Base-by-base conservation (phyloP, 1,140 invertebrate genomes). In the Cherax quadricarinatus region DNA sequence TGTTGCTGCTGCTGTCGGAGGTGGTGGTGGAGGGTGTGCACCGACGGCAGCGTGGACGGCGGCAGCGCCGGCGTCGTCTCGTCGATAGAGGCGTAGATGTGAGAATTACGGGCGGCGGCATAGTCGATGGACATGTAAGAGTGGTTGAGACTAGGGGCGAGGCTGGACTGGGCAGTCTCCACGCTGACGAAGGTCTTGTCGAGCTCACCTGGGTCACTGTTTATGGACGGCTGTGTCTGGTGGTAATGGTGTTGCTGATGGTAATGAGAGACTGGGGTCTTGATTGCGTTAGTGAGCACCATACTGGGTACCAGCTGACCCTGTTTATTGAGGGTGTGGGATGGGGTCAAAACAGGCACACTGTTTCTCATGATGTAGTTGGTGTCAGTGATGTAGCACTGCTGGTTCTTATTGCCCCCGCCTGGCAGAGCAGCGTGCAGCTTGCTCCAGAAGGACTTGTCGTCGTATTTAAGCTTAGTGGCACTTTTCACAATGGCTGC, bases 61-160 rank as follows among this genome's bases (percentile, higher is more conserved):
- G 96, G 96, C 48, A 96, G 96, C 14, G 96, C 96, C 92, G 96
- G 96, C 94, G 96, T 96, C 18, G 96, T 95, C 93, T 96, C 96
- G 94, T 96, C 96, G 10, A 95, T 94, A 94, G 96, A 96, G 93
- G 95, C 94, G 91, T 96, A 95, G 78, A 95, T 90, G 94, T 96
- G 83, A 95, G 95, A 24, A 94, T 95, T 21, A 94, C 94, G 66
- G 91, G 94, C 62, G 94, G 93, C 75, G 93, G 94, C 89, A 93
- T 93, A 90, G 87, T 94, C 87, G 90, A 94, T 92, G 94, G 94
- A 93, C 94, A 94, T 83, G 93, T 94, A 89, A 94, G 94, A 80
- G 75, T 93, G 93, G 57, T 79, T 92, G 21, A 93, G 93, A 62
- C 93, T 93, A 18, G 93, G 91, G 49, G 91, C 82, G 51, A 93